Evolutionary conservation across 1,140 invertebrate species (phyloP).

Genomic region (Drosophila sucinea): DNA sequence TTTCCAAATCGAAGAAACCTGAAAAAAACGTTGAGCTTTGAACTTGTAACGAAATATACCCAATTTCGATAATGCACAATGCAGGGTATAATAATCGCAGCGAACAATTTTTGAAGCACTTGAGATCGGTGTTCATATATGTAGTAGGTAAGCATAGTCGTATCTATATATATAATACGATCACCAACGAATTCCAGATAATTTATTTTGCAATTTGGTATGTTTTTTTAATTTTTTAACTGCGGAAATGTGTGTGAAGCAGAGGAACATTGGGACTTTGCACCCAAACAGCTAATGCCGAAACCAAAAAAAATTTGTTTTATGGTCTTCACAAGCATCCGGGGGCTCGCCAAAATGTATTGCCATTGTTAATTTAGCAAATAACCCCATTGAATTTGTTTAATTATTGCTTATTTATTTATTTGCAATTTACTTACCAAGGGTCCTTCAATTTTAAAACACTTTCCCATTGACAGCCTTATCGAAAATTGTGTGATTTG

Average conservation of each 20-base stretch:
- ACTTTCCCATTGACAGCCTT: neutral
- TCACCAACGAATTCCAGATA: neutral
- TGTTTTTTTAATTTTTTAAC: neutral
- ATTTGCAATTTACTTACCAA: slow-evolving; percentile 3
- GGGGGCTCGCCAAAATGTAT: neutral
- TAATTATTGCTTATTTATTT: neutral
- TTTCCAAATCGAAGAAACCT: no score
- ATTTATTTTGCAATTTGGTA: neutral
- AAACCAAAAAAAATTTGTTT: neutral
- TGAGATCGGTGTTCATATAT: neutral
- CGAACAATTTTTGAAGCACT: neutral
- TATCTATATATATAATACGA: neutral
- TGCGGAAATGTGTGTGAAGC: neutral
- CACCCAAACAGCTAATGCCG: slow-evolving; percentile 5
- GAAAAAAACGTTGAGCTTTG: no score
- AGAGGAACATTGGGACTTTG: neutral
- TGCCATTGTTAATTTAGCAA: neutral
- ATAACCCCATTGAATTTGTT: neutral
- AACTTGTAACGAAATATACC: neutral
- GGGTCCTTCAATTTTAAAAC: neutral
- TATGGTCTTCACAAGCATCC: slow-evolving; percentile 1
- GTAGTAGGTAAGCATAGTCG: no score
- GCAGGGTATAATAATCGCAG: neutral
- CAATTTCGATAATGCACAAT: neutral
- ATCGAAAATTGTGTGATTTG: neutral